These are phyloP conservation scores for Calosoma granatense DNA, from an alignment of 1,140 invertebrate species.

Conservation along the genomic window DNA sequence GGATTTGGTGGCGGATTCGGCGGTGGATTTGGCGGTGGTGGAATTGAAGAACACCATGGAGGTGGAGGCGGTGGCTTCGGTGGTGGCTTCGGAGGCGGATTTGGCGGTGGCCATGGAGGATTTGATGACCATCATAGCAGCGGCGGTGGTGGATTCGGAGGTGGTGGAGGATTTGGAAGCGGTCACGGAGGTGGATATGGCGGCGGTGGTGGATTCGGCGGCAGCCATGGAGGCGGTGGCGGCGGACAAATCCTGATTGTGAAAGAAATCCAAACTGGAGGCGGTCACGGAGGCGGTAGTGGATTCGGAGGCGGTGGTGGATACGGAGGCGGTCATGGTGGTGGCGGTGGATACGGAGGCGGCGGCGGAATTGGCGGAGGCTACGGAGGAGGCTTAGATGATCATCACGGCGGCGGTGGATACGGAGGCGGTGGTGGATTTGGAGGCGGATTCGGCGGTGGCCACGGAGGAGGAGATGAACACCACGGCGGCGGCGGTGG, in stretches of 20 bases:
- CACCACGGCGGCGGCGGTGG: neutral
- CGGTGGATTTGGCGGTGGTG: constrained; percentile 17
- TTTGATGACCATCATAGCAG: constrained; percentile 17
- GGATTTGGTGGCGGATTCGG: constrained; percentile 19
- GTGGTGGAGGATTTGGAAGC: constrained; percentile 14
- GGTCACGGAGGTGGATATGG: constrained; percentile 14
- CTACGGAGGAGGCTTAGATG: neutral
- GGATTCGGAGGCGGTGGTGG: constrained; percentile 16
- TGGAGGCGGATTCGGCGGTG: neutral
- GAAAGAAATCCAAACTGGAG: constrained; percentile 14
- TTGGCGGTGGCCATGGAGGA: constrained; percentile 17
- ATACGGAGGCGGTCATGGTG: constrained; percentile 12
- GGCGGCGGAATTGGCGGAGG: neutral
- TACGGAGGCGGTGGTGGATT: neutral
- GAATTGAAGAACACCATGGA: constrained; percentile 7
- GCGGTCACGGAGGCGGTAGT: constrained; percentile 19
- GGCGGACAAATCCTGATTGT: constrained; percentile 10
- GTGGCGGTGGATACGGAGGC: constrained; percentile 13
- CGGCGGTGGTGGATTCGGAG: constrained; percentile 15
- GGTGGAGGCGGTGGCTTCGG: constrained; percentile 14
- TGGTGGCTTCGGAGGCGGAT: constrained; percentile 18
- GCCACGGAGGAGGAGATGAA: neutral
- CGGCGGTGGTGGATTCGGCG: constrained; percentile 16
- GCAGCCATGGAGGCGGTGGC: constrained; percentile 11
- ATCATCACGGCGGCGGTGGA: neutral